A percentile compares a stretch with the other conserved stretches of the same genome.
Conservation (phyloP, 2,888 invertebrate species). For the Melieria crassipennis region DNA sequence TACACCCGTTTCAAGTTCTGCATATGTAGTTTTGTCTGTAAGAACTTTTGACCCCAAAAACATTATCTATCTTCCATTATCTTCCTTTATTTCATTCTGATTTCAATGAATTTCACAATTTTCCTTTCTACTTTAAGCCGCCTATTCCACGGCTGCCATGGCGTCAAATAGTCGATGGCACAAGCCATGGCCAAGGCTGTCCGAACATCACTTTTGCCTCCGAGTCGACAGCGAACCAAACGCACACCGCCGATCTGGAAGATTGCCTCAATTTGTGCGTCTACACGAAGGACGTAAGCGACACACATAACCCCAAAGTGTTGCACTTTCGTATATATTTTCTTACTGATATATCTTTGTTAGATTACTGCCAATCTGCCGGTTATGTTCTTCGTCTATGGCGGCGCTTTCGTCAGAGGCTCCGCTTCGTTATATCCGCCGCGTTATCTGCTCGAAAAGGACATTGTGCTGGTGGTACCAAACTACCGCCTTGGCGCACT, state of each 20-base stretch:
- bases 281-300: constrained; percentile 61
- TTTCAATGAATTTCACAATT: neutral
- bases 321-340: neutral
- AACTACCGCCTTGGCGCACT: constrained; percentile 68
- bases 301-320: neutral
- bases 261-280: constrained; percentile 63
- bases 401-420: constrained; percentile 65
- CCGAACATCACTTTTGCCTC: constrained; percentile 54
- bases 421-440: constrained; percentile 62
- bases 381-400: constrained; percentile 66
- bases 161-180: constrained; percentile 53
- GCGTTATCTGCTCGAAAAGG: constrained; percentile 65
- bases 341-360: neutral
- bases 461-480: constrained; percentile 67
- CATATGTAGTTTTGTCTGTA: too few species aligned
- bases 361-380: constrained; percentile 57
- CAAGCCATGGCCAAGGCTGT: constrained; percentile 57
- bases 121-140: constrained; percentile 45
- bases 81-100: too few species aligned
- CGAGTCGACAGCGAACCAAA: constrained; percentile 14
- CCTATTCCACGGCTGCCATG: constrained; percentile 57
- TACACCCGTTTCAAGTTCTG: too few species aligned
- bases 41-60: too few species aligned
- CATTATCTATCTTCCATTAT: too few species aligned
- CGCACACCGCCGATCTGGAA: constrained; percentile 51